phyloP scores from a whole-genome alignment of 2,888 invertebrate genomes.

The Stenoptilia bipunctidactyla region DNA sequence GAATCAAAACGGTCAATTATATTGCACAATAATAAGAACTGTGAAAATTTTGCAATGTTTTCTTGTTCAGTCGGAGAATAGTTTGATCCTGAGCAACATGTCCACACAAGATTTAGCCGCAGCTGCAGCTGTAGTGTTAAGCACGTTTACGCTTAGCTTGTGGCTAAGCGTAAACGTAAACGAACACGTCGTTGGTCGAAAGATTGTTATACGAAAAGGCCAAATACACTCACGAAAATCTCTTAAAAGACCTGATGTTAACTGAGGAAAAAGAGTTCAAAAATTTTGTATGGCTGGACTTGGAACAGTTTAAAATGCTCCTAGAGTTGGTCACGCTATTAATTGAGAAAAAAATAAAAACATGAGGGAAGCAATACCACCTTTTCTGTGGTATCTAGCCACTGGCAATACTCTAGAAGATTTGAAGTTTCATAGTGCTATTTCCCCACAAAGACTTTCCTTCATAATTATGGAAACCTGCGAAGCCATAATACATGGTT shows the following conservation, averaged over 20 bases:
- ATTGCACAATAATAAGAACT: too few species aligned
- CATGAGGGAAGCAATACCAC: constrained; percentile 14
- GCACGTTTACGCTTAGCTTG: too few species aligned
- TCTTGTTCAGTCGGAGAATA: too few species aligned
- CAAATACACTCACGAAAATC: constrained; percentile 10
- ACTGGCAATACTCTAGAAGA: constrained; percentile 14
- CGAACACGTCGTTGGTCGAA: constrained; percentile 1
- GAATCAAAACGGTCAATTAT: too few species aligned
- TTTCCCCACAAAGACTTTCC: constrained; percentile 13
- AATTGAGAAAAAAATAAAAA: constrained; percentile 8
- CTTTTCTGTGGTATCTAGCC: constrained; percentile 14
- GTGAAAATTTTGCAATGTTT: too few species aligned
- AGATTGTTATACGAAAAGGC: constrained; percentile 9
- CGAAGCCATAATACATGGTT: too few species aligned
- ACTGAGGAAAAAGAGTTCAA: constrained; percentile 11
- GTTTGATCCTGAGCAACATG: too few species aligned
- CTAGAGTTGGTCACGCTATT: constrained; percentile 9
- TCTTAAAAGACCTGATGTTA: constrained; percentile 11
- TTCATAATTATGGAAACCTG: constrained; percentile 1
- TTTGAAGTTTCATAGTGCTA: constrained; percentile 14
- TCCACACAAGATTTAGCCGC: too few species aligned
- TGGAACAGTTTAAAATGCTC: constrained; percentile 6
- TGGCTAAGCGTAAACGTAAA: neutral
- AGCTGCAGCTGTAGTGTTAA: too few species aligned
- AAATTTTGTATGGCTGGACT: neutral